These are phyloP conservation scores for Vannuccia rotundouncinata DNA, from an alignment of 2,888 invertebrate genomes.

Conservation along the genomic window DNA sequence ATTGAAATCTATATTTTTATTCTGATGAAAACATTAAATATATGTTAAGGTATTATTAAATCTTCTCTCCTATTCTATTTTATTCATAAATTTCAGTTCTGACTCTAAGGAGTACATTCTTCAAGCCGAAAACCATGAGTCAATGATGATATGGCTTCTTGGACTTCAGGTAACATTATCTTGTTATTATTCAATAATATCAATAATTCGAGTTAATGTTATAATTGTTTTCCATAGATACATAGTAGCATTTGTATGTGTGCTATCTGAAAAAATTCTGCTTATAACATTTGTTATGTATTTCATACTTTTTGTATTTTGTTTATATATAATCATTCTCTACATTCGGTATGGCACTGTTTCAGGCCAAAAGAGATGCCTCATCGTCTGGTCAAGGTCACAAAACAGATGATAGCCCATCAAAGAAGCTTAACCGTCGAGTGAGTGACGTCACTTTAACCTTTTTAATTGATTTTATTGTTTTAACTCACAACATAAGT, in stretches of 20 bases:
- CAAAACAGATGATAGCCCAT: background rate
- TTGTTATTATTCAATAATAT: constrained; percentile 27
- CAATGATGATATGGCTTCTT: constrained; percentile 59
- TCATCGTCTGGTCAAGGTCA: background rate
- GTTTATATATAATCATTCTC: background rate
- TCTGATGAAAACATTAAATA: no score
- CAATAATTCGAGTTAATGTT: background rate
- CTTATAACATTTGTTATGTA: no score
- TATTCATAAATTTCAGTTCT: no score
- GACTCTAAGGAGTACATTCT: constrained; percentile 51
- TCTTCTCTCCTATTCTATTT: no score
- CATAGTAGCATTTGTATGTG: background rate
- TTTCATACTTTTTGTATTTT: no score
- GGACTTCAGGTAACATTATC: constrained; percentile 54
- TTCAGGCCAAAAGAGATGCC: constrained; percentile 39
- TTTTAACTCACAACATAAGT: no score
- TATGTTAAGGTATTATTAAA: no score
- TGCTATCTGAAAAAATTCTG: no score
- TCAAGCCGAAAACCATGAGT: constrained; percentile 59
- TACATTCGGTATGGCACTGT: no score
- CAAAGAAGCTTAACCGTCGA: background rate
- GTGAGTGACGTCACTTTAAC: no score
- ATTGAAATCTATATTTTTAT: no score
- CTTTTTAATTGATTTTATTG: no score
- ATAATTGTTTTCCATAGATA: background rate